A percentile compares a stretch with the other conserved stretches of the same genome.
These are phyloP conservation scores for Epicauta chinensis DNA, from an alignment of 1,140 invertebrate species.

Conservation along the genomic window DNA sequence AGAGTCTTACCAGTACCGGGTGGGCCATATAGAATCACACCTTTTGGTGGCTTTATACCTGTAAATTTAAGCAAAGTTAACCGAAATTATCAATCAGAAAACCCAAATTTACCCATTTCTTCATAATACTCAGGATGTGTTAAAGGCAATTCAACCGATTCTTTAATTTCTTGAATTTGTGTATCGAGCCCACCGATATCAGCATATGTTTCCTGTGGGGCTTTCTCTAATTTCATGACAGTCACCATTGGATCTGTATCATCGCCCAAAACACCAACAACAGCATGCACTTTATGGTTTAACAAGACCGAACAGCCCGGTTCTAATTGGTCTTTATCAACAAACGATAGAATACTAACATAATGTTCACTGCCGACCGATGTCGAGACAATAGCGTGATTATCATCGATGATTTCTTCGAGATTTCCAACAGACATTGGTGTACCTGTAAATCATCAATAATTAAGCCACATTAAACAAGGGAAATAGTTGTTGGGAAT, in stretches of 20 bases:
- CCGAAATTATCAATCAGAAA: not conserved
- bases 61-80: not conserved
- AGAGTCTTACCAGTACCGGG: constrained; percentile 98
- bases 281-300: constrained; percentile 99
- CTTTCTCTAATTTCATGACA: constrained; percentile 99
- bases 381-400: constrained; percentile 99
- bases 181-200: constrained; percentile 99
- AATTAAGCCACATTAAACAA: constrained; percentile 5
- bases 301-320: constrained; percentile 97
- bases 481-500: not conserved
- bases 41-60: constrained; percentile 94
- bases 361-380: constrained; percentile 99
- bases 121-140: constrained; percentile 99
- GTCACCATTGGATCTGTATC: constrained; percentile 99
- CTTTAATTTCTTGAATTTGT: constrained; percentile 99
- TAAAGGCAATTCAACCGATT: constrained; percentile 96
- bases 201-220: constrained; percentile 99
- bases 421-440: constrained; percentile 99
- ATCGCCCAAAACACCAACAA: constrained; percentile 96
- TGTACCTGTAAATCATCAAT: constrained; percentile 61
- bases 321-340: constrained; percentile 99
- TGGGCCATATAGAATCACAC: constrained; percentile 97
- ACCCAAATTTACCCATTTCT: constrained; percentile 78
- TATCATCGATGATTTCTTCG: constrained; percentile 99
- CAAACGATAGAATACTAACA: constrained; percentile 98